Percentiles rank a stretch among this genome's conserved stretches.
These are phyloP conservation scores for Hoplodrina blanda DNA, from an alignment of 2,888 invertebrate species.

Conservation along the genomic window DNA sequence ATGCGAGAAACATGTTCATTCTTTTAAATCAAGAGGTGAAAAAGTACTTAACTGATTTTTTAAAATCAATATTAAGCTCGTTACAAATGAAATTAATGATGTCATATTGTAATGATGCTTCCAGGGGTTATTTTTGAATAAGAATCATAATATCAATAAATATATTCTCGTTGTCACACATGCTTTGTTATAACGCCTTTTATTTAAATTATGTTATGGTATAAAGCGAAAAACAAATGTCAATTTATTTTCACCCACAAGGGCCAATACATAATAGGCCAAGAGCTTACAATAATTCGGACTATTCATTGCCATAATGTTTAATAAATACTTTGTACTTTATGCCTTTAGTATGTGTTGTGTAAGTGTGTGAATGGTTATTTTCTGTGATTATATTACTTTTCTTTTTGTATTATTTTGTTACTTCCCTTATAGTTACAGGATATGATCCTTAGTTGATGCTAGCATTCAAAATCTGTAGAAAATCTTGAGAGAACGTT, in stretches of 20 bases:
- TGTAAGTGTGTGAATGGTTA: slow-evolving; percentile 79
- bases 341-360: slow-evolving; percentile 75
- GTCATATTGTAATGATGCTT: slow-evolving; percentile 10
- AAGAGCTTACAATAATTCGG: slow-evolving; percentile 70
- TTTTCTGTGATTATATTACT: slow-evolving; percentile 86
- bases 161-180: neutral
- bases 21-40: neutral
- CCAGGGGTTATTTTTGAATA: neutral
- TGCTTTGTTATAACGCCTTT: no score
- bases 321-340: slow-evolving; percentile 83
- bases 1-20: neutral
- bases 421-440: slow-evolving; percentile 79
- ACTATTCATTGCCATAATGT: slow-evolving; percentile 86
- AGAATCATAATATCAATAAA: neutral
- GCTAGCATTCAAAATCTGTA: slow-evolving; percentile 75
- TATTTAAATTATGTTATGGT: no score
- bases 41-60: slow-evolving; percentile 8
- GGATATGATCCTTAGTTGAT: slow-evolving; percentile 85
- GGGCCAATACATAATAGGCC: neutral
- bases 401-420: slow-evolving; percentile 77
- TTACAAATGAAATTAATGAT: slow-evolving; percentile 1
- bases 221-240: neutral
- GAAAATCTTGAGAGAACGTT: slow-evolving; percentile 39
- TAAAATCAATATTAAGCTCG: neutral
- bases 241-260: neutral